Conservation (phyloP, 2,888 invertebrate species). For the Stegana nigrithorax region DNA sequence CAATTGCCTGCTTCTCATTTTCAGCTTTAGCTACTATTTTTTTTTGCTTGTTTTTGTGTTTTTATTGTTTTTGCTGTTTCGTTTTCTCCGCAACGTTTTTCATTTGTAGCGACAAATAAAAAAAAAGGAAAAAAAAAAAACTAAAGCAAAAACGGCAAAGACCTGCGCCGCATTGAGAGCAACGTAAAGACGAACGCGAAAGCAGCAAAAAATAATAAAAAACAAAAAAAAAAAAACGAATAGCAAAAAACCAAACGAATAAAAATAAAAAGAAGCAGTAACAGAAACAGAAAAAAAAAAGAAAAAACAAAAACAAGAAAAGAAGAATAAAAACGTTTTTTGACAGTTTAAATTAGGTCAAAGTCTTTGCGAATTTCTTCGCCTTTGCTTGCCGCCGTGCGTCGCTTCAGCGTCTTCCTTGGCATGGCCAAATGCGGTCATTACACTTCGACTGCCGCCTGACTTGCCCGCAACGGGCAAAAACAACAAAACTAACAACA, state of each 20-base stretch:
- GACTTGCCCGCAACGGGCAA: neutral
- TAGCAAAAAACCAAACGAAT: neutral
- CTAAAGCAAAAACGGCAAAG: too few relatives aligned
- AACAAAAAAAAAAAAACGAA: neutral
- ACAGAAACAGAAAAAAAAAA: conserved; percentile 8
- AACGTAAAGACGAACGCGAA: too few relatives aligned
- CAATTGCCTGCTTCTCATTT: too few relatives aligned
- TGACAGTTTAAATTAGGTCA: conserved; percentile 55
- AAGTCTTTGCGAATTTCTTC: conserved; percentile 34
- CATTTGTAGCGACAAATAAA: neutral
- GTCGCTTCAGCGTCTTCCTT: conserved; percentile 38
- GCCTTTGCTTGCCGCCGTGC: conserved; percentile 1
- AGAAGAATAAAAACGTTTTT: conserved; percentile 33
- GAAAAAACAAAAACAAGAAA: conserved; percentile 9
- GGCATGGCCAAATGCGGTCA: neutral
- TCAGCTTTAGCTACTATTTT: too few relatives aligned
- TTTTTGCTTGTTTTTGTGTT: conserved; percentile 19
- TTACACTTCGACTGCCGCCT: neutral
- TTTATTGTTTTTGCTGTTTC: neutral
- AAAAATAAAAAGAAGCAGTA: too few relatives aligned
- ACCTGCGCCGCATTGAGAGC: too few relatives aligned
- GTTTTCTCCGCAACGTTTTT: neutral
- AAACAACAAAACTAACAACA: too few relatives aligned
- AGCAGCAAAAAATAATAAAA: neutral
- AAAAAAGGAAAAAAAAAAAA: neutral